Conservation (phyloP, 2,888 invertebrate genomes). For the Mayetiola destructor region DNA sequence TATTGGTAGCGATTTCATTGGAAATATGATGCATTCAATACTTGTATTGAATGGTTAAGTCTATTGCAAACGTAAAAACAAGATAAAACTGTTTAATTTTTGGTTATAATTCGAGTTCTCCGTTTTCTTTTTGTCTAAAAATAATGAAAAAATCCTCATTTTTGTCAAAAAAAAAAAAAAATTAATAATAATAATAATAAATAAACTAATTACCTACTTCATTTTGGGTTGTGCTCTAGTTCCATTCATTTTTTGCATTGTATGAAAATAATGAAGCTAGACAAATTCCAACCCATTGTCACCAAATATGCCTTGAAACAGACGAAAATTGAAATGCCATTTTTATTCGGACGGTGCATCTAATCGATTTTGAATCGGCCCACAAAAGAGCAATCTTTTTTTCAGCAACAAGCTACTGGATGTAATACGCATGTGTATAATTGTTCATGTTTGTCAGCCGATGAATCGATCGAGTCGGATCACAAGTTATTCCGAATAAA, state of each 20-base stretch:
- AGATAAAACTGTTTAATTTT: no score
- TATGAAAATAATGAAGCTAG: conserved; percentile 2
- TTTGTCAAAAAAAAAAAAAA: no score
- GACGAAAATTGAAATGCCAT: neutral
- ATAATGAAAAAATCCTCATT: no score
- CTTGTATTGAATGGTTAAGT: no score
- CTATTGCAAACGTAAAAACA: no score
- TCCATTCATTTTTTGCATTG: neutral
- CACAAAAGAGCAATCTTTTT: neutral
- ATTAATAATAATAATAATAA: no score
- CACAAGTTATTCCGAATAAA: neutral
- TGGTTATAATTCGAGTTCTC: no score
- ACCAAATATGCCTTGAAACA: conserved; percentile 10
- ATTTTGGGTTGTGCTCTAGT: neutral
- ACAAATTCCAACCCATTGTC: conserved; percentile 8
- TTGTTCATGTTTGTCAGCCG: neutral
- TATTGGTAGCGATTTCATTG: no score
- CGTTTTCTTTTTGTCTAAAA: no score
- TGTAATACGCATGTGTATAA: neutral
- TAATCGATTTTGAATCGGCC: neutral
- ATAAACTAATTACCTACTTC: no score
- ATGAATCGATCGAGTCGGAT: neutral
- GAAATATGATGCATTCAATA: no score
- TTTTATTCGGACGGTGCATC: neutral
- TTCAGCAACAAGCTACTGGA: neutral